Base-by-base conservation (phyloP, 2,888 invertebrate species). In the Papilio demoleus region DNA sequence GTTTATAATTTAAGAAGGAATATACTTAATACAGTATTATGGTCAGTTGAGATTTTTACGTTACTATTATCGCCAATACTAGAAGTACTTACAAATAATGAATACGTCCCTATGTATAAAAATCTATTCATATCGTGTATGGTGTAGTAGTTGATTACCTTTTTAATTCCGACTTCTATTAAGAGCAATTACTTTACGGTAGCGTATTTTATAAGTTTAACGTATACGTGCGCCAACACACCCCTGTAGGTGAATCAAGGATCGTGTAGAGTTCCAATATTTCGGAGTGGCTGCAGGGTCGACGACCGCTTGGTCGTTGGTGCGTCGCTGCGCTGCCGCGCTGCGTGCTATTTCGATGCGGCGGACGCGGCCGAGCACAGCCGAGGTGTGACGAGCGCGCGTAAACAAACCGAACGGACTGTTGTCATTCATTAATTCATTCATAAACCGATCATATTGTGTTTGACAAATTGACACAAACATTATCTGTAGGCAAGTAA, bases 341-440 rank as follows among this genome's bases (percentile, higher is more conserved):
- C 31, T 56, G 53, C 87, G 86, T 85, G 92, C 92, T 92, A 92
- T 92, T 92, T 92, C 87, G 88, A 91, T 90, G 82, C 84, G 80
- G 81, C 88, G 87, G 85, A 75, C 81, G 80, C 84, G 77, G 76
- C 86, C 88, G 90, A 87, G 77, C 77, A 76, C 81, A 8, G 50
- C 50, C 50, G 79, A 81, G 83, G 77, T 80, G 83, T 79, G 78
- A 81, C 79, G 83, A 81, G 84, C 87, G 71, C 86, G 88, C 89
- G 90, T 91, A 92, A 90, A 91, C 90, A 92, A 90, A 90, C 84
- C 90, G 90, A 88, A 88, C 79, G 88, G 88, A 85, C 87, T 91
- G 90, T 92, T 91, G 90, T 92, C 92, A 92, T 92, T 92, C 90
- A 90, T 80, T 88, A 88, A 90, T 89, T 90, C 92, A 92, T 92